A percentile compares a stretch with the other conserved stretches of the same genome.
These are phyloP conservation scores for Diabrotica virgifera DNA, from an alignment of 1,140 invertebrate species.

Conservation along the genomic window DNA sequence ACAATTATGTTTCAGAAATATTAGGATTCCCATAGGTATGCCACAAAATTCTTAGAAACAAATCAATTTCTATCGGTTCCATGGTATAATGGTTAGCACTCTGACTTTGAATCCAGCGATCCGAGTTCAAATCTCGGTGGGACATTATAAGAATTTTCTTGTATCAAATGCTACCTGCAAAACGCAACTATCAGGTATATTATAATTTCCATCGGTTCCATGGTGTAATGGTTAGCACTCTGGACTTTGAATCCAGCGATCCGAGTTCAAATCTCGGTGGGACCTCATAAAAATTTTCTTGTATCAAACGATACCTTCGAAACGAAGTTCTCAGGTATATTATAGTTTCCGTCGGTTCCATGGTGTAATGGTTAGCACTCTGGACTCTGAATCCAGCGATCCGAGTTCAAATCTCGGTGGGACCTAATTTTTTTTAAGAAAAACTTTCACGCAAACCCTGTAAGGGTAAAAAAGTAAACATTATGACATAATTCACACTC, in stretches of 20 bases:
- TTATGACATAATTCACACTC: too few relatives aligned
- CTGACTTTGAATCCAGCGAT: constrained; percentile 48
- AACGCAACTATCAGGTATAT: too few relatives aligned
- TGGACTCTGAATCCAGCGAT: constrained; percentile 44
- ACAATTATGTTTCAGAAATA: too few relatives aligned
- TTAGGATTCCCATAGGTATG: neutral
- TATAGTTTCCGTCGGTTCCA: constrained; percentile 35
- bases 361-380: constrained; percentile 45
- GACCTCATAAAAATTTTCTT: neutral
- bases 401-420: constrained; percentile 45
- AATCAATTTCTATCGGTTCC: too few relatives aligned
- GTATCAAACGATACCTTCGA: too few relatives aligned
- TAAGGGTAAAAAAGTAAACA: too few relatives aligned
- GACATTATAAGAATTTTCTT: constrained; percentile 28
- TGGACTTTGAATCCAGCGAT: constrained; percentile 44
- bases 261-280: constrained; percentile 41
- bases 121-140: constrained; percentile 48
- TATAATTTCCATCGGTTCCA: neutral
- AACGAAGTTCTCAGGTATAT: too few relatives aligned
- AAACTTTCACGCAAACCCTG: too few relatives aligned
- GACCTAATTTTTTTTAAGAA: constrained; percentile 29
- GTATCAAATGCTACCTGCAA: too few relatives aligned
- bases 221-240: constrained; percentile 45
- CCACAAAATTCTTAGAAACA: too few relatives aligned
- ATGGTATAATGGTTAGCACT: constrained; percentile 48